Base-by-base conservation (phyloP, 2,113 vertebrate genomes). In the Taxidea taxus region DNA sequence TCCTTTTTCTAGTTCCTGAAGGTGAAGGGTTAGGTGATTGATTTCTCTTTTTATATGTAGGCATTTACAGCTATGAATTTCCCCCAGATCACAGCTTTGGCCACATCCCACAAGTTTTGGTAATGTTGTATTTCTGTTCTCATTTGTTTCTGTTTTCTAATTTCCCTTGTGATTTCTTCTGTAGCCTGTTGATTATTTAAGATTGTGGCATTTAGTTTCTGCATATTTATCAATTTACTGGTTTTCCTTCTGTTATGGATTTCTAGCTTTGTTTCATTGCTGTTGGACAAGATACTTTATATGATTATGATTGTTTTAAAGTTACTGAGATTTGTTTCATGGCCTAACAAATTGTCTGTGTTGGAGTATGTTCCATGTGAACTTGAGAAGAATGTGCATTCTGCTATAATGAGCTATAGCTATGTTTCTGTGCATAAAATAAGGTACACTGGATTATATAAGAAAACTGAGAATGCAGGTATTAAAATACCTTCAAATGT, bases 401-500 rank as follows among this genome's bases (percentile, higher is more conserved):
- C 8, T 86, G 4, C 1, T 54, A 49, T 56, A 70, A 85, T 37
- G n/a, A 68, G 34, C 18, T 68, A n/a, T 68, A n/a, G 64, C 54
- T 85, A 80, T 15, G 1, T 34, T 85, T 97, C 60, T 92, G 56
- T 91, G n/a, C 16, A 56, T 47, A 44, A 42, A 92, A 87, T 96
- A 93, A 83, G 58, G 10, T 84, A 93, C 4, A 3, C 18, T 5
- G 21, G 21, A 87, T 95, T 96, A 70, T 70, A 81, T 56, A 70
- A 66, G 37, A 92, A 92, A 85, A 56, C 2, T 49, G 91, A 34
- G 68, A 37, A 29, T 87, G 37, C 0, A 91, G 29, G 44, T 92
- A 44, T 34, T 81, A 95, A 94, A 89, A 49, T 70, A 94, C 89
- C 47, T 93, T 78, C 5, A 74, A 66, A 56, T 96, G 23, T 62